Conservation (phyloP, 2,888 invertebrate genomes). For the Hedya salicella region DNA sequence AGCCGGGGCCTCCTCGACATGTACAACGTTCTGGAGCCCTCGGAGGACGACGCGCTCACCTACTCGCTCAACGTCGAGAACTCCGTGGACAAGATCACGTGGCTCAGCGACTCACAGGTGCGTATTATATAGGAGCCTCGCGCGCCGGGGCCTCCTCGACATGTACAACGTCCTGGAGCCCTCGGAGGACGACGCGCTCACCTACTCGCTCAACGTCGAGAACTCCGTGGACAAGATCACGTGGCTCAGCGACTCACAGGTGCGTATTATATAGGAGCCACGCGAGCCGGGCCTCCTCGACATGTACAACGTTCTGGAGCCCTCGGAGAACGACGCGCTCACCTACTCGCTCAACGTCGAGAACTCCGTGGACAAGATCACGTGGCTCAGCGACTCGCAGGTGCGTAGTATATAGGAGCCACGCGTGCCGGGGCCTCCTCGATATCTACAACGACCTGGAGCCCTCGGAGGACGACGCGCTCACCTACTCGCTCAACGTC, state of each 20-base stretch:
- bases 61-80: constrained; percentile 92
- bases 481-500: constrained; percentile 90
- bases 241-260: constrained; percentile 77
- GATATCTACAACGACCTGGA: constrained; percentile 93
- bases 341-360: constrained; percentile 90
- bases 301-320: constrained; percentile 90
- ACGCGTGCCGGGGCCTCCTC: constrained; percentile 91
- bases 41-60: constrained; percentile 92
- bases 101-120: constrained; percentile 71
- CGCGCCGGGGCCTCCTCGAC: constrained; percentile 87
- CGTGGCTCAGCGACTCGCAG: constrained; percentile 78
- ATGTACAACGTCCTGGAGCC: constrained; percentile 90
- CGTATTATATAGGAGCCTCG: no score
- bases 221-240: constrained; percentile 88
- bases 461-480: constrained; percentile 91
- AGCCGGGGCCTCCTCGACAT: constrained; percentile 88
- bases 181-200: constrained; percentile 92
- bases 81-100: constrained; percentile 87
- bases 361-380: constrained; percentile 88
- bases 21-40: constrained; percentile 89
- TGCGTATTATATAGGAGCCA: no score
- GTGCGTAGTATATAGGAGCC: no score
- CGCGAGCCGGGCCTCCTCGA: constrained; percentile 86
- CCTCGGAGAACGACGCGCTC: constrained; percentile 92
- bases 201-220: constrained; percentile 90